Evolutionary conservation across 2,113 vertebrate genomes (phyloP).

Genomic region (Daphoenositta chrysoptera): DNA sequence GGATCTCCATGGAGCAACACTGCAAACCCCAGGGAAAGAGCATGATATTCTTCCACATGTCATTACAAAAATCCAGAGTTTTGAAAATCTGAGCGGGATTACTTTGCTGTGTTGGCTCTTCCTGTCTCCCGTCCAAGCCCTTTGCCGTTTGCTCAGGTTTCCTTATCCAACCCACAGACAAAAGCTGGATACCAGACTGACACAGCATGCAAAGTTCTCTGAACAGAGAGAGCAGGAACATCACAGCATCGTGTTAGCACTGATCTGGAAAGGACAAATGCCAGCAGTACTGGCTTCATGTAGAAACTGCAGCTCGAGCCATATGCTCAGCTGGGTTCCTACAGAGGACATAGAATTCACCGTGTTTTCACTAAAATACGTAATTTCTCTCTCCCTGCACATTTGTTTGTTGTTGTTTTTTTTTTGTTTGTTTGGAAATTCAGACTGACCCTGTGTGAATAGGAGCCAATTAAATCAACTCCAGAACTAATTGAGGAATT

Average conservation of each 20-base stretch:
- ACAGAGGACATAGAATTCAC: neutral
- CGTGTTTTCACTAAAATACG: neutral
- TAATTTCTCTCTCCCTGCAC: neutral
- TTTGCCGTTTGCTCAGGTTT: conserved; percentile 7
- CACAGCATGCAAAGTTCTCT: conserved; percentile 10
- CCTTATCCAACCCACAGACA: neutral
- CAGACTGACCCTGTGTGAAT: neutral
- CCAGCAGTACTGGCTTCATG: conserved; percentile 17
- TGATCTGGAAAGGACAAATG: conserved; percentile 61
- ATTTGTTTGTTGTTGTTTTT: neutral
- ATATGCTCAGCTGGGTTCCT: conserved; percentile 49
- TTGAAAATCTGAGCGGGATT: neutral
- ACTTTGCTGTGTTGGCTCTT: neutral
- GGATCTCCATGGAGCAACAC: neutral
- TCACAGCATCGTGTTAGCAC: conserved; percentile 22
- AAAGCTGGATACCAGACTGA: neutral
- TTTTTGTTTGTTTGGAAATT: neutral
- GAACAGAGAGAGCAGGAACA: neutral
- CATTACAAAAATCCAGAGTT: neutral
- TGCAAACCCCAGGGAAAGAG: neutral
- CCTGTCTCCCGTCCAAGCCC: neutral
- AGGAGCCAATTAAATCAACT: neutral
- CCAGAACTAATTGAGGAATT: neutral
- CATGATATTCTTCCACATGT: neutral
- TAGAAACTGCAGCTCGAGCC: neutral